Evolutionary conservation across 2,113 vertebrate genomes (phyloP).

Genomic region (Nymphicus hollandicus): DNA sequence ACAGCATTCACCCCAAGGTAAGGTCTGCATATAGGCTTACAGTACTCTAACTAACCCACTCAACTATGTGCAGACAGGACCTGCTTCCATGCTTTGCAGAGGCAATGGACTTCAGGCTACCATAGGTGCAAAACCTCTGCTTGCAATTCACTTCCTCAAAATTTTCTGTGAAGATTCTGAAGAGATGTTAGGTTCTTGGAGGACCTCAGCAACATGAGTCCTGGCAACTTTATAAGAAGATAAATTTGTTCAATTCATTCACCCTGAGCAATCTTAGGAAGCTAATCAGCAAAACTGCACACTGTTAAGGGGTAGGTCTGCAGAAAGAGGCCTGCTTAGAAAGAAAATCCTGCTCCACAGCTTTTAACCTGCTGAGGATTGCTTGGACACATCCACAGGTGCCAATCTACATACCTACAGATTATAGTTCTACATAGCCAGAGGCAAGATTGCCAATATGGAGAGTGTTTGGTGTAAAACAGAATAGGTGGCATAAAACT

Average conservation of each 20-base stretch:
- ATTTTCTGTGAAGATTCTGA: neutral
- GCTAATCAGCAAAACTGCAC: neutral
- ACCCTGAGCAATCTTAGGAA: neutral
- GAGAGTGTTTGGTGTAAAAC: neutral
- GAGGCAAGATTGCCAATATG: neutral
- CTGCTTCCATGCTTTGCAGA: neutral
- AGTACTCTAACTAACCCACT: neutral
- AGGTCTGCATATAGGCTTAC: neutral
- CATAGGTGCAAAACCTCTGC: neutral
- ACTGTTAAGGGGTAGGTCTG: neutral
- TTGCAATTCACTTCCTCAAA: neutral
- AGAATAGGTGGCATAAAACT: neutral
- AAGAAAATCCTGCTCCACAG: neutral
- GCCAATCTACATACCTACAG: fast-evolving
- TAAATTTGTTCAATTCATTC: neutral
- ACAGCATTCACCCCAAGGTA: neutral
- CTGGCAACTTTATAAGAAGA: neutral
- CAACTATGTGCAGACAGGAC: neutral
- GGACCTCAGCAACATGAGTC: neutral
- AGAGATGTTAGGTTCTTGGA: neutral
- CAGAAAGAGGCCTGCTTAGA: neutral
- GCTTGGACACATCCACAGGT: fast-evolving
- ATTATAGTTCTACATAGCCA: neutral
- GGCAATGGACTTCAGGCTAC: neutral
- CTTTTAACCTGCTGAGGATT: neutral